Conservation (phyloP, 1,140 invertebrate species). For the Drosophila albomicans region DNA sequence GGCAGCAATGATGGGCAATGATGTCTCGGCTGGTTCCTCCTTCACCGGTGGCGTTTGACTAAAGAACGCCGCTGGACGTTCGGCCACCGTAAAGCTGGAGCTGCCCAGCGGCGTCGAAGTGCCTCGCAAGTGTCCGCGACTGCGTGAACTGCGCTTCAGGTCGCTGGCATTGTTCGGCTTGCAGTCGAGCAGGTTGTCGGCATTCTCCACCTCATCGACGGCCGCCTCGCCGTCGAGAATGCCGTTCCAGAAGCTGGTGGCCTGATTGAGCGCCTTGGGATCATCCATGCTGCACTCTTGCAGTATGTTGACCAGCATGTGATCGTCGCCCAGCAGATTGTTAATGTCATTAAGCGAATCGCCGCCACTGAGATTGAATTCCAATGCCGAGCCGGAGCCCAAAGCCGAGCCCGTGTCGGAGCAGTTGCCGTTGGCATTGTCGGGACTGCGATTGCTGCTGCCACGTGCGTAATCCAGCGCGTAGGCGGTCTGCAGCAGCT, state of each 20-base stretch:
- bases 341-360: constrained; percentile 82
- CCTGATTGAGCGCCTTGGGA: constrained; percentile 79
- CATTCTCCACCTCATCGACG: constrained; percentile 75
- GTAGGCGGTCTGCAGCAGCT: constrained; percentile 72
- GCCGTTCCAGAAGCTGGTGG: constrained; percentile 83
- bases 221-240: constrained; percentile 80
- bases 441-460: constrained; percentile 72
- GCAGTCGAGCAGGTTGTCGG: constrained; percentile 74
- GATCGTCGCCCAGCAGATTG: constrained; percentile 77
- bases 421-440: constrained; percentile 44
- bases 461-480: constrained; percentile 67
- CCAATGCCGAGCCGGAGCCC: constrained; percentile 59
- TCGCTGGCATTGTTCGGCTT: constrained; percentile 47
- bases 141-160: constrained; percentile 56
- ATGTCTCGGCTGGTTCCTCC: constrained; percentile 27
- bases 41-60: constrained; percentile 51
- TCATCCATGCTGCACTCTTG: constrained; percentile 83
- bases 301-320: constrained; percentile 84
- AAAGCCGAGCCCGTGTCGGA: constrained; percentile 35
- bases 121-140: constrained; percentile 31
- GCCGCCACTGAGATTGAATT: constrained; percentile 79
- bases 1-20: neutral
- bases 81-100: constrained; percentile 53
- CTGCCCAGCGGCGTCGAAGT: constrained; percentile 47
- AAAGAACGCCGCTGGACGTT: constrained; percentile 62